phyloP scores from a whole-genome alignment of 2,797 vertebrate species.

The Sebastes glaucus region DNA sequence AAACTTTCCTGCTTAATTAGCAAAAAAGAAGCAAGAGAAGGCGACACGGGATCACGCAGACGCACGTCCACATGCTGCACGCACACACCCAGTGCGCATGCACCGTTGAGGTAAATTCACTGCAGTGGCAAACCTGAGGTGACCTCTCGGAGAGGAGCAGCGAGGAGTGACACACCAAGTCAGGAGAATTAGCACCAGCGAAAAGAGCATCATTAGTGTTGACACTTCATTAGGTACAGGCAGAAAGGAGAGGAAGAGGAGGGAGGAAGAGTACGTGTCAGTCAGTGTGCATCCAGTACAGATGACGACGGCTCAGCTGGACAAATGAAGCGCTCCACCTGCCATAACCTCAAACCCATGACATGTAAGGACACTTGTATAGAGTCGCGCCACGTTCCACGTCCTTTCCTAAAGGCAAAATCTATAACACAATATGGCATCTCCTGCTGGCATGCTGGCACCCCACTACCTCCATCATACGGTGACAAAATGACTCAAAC shows the following conservation, averaged over 20 bases:
- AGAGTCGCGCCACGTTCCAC: slow-evolving; percentile 8
- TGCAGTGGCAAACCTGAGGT: slow-evolving; percentile 34
- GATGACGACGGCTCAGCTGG: slow-evolving; percentile 33
- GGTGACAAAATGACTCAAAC: slow-evolving; percentile 23
- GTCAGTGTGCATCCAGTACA: slow-evolving; percentile 10
- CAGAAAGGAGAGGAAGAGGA: not conserved
- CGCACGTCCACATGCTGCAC: not conserved
- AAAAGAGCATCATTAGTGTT: slow-evolving; percentile 52
- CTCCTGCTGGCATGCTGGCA: slow-evolving; percentile 26
- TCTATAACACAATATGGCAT: slow-evolving; percentile 26
- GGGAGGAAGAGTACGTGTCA: slow-evolving; percentile 21
- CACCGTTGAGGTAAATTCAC: slow-evolving; percentile 15
- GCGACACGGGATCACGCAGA: not conserved
- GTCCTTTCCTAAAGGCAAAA: slow-evolving; percentile 11
- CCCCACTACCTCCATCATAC: not conserved
- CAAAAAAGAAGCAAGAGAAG: slow-evolving; percentile 27
- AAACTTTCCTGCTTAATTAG: slow-evolving; percentile 61
- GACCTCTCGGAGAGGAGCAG: slow-evolving; percentile 31
- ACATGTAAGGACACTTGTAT: slow-evolving; percentile 42
- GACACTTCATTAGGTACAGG: slow-evolving; percentile 53
- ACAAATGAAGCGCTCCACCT: slow-evolving; percentile 38
- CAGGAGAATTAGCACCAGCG: slow-evolving; percentile 38
- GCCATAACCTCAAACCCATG: slow-evolving; percentile 23
- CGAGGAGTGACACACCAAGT: slow-evolving; percentile 43
- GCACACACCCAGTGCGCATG: not conserved